Evolutionary conservation across 2,113 vertebrate genomes (phyloP), one percentile per base, ranked within the genome.

Genomic region (Castor canadensis): DNA sequence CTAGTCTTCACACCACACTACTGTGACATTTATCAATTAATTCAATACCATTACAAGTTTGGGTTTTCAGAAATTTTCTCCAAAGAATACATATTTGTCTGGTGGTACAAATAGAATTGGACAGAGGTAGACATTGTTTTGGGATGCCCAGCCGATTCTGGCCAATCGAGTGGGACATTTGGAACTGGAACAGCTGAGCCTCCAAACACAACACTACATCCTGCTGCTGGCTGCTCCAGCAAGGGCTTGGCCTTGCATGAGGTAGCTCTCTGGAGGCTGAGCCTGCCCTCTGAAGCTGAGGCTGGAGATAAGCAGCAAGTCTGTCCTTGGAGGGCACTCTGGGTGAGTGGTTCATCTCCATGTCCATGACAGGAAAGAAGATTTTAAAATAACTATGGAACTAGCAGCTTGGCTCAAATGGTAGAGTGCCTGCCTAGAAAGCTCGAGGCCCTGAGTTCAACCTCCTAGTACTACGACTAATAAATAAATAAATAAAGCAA

Each of bases 311-410:
- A 47, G n/a, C 69, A 76, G 52, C 56, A 47, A n/a, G n/a, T 73
- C 30, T 17, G 71, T 88, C 66, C 43, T 45, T 35, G 13, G 32
- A 17, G 26, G n/a, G 49, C 6, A 4, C 10, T 54, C 6, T 8
- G 8, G 45, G 45, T 6, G 2, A 9, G 24, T 20, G 30, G 19
- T 4, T 12, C 30, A 7, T 72, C 9, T 87, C 38, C 81, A 54
- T 8, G 1, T 77, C 81, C 71, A 83, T 45, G 13, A 10, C 93
- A 94, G 80, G 66, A 47, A 92, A 38, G 69, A 94, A 81, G 72
- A 77, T 35, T 64, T 30, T 64, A 85, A 89, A 91, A 67, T 85
- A 89, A 66, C 64, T n/a, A n/a, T n/a, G n/a, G n/a, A n/a, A n/a
- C n/a, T n/a, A n/a, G n/a, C n/a, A n/a, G n/a, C n/a, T n/a, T n/a